Conservation (phyloP, 2,797 vertebrate species). For the Onychomys leucogaster region DNA sequence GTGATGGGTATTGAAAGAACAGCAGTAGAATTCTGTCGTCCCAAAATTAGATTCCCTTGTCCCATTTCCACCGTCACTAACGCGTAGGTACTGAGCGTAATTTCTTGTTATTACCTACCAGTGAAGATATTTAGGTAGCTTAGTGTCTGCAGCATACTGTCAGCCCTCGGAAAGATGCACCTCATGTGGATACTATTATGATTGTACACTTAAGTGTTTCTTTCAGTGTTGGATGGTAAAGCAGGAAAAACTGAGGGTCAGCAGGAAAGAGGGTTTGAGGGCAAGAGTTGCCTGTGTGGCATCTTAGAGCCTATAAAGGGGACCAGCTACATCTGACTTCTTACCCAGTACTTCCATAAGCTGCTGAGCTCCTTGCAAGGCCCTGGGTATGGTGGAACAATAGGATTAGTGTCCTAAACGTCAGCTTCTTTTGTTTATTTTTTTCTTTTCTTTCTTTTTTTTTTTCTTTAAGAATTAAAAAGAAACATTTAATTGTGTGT, state of each 20-base stretch:
- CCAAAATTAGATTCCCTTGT: constrained; percentile 66
- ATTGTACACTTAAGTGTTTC: constrained; percentile 24
- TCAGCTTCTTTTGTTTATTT: neutral
- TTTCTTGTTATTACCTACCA: constrained; percentile 69
- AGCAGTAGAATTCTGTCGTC: constrained; percentile 20
- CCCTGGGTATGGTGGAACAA: no score
- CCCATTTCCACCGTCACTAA: constrained; percentile 66
- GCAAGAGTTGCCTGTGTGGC: neutral
- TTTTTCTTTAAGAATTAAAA: neutral
- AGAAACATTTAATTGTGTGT: neutral
- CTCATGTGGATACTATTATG: neutral
- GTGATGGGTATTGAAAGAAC: neutral
- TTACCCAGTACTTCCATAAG: neutral
- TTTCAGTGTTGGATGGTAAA: constrained; percentile 29
- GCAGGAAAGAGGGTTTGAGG: neutral
- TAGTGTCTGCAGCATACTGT: constrained; percentile 59
- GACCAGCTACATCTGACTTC: neutral
- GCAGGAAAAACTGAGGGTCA: neutral
- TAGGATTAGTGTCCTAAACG: neutral
- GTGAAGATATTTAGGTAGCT: constrained; percentile 58
- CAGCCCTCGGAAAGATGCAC: constrained; percentile 65
- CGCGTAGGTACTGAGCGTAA: constrained; percentile 66
- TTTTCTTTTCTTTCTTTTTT: no score
- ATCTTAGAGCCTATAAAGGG: neutral
- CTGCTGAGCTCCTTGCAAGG: neutral